Conservation (phyloP, 1,140 invertebrate genomes). For the Ceratitis capitata region DNA sequence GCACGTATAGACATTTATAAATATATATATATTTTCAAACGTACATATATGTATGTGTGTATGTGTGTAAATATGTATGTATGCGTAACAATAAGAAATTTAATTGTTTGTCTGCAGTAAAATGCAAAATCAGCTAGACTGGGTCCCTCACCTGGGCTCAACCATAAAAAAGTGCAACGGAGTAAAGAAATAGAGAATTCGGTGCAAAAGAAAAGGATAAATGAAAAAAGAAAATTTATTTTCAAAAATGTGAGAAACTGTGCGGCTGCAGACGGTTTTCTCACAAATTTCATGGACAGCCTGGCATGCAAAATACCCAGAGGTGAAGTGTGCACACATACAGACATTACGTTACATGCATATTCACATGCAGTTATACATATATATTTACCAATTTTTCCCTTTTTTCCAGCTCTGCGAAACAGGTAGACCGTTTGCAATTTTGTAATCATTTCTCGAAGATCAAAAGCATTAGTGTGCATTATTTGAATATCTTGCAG, state of each 20-base stretch:
- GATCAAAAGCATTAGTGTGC: slow-evolving; percentile 6
- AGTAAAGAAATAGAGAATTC: no score
- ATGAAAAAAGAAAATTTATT: background rate
- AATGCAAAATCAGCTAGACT: background rate
- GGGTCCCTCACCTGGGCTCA: background rate
- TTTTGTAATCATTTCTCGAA: slow-evolving; percentile 5
- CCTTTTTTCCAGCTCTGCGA: background rate
- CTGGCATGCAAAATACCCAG: background rate
- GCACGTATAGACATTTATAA: background rate
- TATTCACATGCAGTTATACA: background rate
- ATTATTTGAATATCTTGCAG: slow-evolving; percentile 23
- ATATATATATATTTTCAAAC: no score
- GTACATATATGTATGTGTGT: background rate
- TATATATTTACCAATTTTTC: background rate
- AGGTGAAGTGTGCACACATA: background rate
- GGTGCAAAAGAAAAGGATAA: background rate
- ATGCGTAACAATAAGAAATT: background rate
- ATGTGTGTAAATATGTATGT: background rate
- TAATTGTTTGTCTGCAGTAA: slow-evolving; percentile 11
- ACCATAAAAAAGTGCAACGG: background rate
- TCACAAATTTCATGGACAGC: background rate
- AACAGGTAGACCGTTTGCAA: background rate
- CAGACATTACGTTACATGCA: background rate
- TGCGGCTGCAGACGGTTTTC: background rate
- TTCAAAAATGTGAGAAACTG: slow-evolving; percentile 13